Percentiles rank a stretch among this genome's conserved stretches.
phyloP scores from a whole-genome alignment of 2,888 invertebrate genomes.

The Hecatera dysodea region DNA sequence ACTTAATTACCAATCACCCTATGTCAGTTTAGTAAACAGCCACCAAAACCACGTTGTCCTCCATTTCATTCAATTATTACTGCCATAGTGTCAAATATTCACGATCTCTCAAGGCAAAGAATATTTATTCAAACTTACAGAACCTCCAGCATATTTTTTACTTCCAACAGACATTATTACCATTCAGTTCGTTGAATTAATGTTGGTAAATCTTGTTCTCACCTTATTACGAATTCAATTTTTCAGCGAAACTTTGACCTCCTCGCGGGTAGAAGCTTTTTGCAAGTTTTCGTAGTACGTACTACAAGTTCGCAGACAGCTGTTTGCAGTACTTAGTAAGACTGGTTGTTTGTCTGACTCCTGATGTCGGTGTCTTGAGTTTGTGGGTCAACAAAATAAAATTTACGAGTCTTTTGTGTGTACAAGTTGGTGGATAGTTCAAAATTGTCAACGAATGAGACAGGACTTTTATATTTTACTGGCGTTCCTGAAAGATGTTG shows the following conservation, averaged over 20 bases:
- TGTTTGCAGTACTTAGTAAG: conserved; percentile 38
- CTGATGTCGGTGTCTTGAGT: conserved; percentile 1
- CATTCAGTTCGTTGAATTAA: conserved; percentile 41
- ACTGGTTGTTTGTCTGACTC: conserved; percentile 34
- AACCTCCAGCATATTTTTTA: conserved; percentile 14
- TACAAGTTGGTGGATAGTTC: neutral
- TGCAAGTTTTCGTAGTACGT: conserved; percentile 43
- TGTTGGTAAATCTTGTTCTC: conserved; percentile 45
- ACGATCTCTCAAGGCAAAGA: conserved; percentile 9
- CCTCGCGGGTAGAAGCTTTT: conserved; percentile 26
- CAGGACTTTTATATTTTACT: neutral
- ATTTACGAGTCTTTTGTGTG: conserved; percentile 6
- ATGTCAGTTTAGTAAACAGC: too few species aligned
- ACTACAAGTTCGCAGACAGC: conserved; percentile 41
- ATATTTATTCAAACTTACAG: conserved; percentile 4
- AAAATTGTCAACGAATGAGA: neutral
- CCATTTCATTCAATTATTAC: too few species aligned
- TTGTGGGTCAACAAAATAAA: conserved; percentile 32
- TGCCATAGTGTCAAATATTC: conserved; percentile 5
- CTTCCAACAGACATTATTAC: conserved; percentile 16
- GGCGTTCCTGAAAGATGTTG: too few species aligned
- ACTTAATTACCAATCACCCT: too few species aligned
- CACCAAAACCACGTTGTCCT: too few species aligned
- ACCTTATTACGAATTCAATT: conserved; percentile 54
- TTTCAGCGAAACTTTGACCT: conserved; percentile 49